Evolutionary conservation across 2,888 invertebrate species (phyloP), one percentile per base, ranked within the genome.

Genomic region (Melinaea marsaeus): DNA sequence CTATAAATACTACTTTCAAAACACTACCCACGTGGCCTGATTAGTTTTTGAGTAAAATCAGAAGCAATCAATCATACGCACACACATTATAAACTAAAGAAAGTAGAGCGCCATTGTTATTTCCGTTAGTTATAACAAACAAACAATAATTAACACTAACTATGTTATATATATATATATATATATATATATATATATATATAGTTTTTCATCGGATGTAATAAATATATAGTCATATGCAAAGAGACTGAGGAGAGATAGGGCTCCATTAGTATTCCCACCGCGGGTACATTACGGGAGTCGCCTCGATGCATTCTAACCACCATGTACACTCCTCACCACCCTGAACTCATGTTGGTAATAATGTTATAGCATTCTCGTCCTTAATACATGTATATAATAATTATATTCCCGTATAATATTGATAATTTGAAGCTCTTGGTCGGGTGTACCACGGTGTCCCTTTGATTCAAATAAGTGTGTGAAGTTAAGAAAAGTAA

Each of bases 261-360:
- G 81, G 81, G 81, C 80, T 79, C 80, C 81, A 86, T 89, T 90
- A 78, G 80, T 83, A 90, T 90, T 88, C 90, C 76, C 77, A 73
- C 71, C 74, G 84, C 86, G 83, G 80, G 79, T 84, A 88, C 86
- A 88, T 89, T 89, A 89, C 85, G 85, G 86, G 84, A 86, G 87
- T 80, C 74, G 81, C 88, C 83, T 78, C 84, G 86, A 85, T 88
- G 89, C 90, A 90, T 90, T 88, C 86, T 86, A 90, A 90, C 87
- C 78, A 77, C 79, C 79, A 86, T 88, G 90, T 88, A 86, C 88
- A 89, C 89, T 89, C 90, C 80, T 79, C 78, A 83, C 82, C 81
- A 85, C 81, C 85, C 83, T 85, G 89, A 86, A 88, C 88, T 83
- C 78, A 76, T 85, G 86, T 88, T 88, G 80, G 78, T 78, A 57